Conservation (phyloP, 2,888 invertebrate genomes). For the Syritta pipiens region DNA sequence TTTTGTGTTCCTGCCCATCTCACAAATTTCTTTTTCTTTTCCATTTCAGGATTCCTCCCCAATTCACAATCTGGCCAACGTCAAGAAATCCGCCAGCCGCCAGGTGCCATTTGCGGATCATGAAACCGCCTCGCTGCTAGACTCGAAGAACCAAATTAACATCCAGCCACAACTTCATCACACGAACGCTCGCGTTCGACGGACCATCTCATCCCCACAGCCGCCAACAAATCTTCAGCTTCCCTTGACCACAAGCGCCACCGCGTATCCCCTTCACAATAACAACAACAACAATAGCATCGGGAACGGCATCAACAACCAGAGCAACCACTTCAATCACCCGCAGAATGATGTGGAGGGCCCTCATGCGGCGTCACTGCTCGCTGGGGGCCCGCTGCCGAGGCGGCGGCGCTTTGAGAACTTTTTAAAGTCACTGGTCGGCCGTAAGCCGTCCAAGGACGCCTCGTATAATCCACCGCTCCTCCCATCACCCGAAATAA, state of each 20-base stretch:
- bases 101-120: constrained; percentile 72
- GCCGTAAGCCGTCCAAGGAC: constrained; percentile 74
- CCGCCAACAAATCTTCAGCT: constrained; percentile 49
- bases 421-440: constrained; percentile 78
- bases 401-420: constrained; percentile 78
- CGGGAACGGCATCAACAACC: constrained; percentile 57
- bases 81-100: constrained; percentile 76
- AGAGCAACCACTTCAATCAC: constrained; percentile 49
- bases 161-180: constrained; percentile 74
- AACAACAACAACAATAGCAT: constrained; percentile 50
- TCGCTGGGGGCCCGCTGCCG: constrained; percentile 76
- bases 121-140: constrained; percentile 78
- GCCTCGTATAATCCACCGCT: constrained; percentile 69
- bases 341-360: constrained; percentile 72
- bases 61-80: constrained; percentile 79
- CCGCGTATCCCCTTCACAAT: constrained; percentile 40
- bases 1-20: not conserved
- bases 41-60: constrained; percentile 78
- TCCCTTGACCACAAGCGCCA: constrained; percentile 42
- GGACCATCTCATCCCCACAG: constrained; percentile 50
- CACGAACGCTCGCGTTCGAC: constrained; percentile 50
- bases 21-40: not conserved
- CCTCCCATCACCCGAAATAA: constrained; percentile 77
- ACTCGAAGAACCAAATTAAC: constrained; percentile 76
- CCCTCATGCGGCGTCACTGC: constrained; percentile 75